Percentiles rank a stretch among this genome's conserved stretches.
Conservation (phyloP, 2,888 invertebrate genomes). For the Platynereis dumerilii region DNA sequence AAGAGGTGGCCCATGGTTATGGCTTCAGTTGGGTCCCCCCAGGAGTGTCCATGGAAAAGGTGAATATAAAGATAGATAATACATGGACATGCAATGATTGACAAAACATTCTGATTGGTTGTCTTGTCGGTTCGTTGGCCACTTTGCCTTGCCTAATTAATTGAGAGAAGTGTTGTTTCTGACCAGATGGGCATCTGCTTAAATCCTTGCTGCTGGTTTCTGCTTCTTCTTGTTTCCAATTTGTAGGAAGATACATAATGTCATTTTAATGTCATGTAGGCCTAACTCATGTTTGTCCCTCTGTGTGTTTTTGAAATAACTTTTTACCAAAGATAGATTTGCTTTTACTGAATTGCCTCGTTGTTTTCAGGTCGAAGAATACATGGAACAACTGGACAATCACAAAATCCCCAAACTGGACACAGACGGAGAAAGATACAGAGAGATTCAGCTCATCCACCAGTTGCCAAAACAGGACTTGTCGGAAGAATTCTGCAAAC, state of each 20-base stretch:
- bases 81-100: too few relatives aligned
- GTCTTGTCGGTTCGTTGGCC: too few relatives aligned
- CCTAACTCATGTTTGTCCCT: too few relatives aligned
- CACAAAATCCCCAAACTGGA: constrained; percentile 80
- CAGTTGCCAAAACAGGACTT: constrained; percentile 87
- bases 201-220: neutral
- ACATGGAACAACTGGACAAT: constrained; percentile 86
- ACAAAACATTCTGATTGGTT: too few relatives aligned
- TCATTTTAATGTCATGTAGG: too few relatives aligned
- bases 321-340: too few relatives aligned
- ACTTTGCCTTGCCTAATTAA: too few relatives aligned
- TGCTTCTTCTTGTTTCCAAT: too few relatives aligned
- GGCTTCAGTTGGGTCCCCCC: constrained; percentile 80
- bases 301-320: too few relatives aligned
- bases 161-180: neutral
- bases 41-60: constrained; percentile 69
- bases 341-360: too few relatives aligned
- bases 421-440: constrained; percentile 79
- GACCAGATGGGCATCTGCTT: neutral
- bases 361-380: constrained; percentile 81
- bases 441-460: constrained; percentile 81
- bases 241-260: too few relatives aligned
- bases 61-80: too few relatives aligned
- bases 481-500: constrained; percentile 85
- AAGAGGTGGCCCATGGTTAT: constrained; percentile 68